Percentiles rank a stretch among this genome's conserved stretches.
phyloP scores from a whole-genome alignment of 2,113 vertebrate genomes.

The Pomatostomus ruficeps region DNA sequence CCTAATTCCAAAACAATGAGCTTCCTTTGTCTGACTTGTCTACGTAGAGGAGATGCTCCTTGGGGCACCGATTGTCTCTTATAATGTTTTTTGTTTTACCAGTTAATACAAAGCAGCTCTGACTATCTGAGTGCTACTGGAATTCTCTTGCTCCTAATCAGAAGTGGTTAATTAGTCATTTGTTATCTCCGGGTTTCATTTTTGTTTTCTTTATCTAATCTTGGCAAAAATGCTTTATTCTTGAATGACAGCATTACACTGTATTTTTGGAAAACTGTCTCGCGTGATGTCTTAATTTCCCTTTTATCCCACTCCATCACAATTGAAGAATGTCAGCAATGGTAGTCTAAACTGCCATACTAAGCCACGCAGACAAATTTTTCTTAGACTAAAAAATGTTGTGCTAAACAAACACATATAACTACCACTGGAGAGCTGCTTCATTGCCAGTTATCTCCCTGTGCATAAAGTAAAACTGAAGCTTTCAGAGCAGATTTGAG shows the following conservation, averaged over 20 bases:
- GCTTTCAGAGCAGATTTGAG: not conserved
- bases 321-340: slow-evolving; percentile 1
- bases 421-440: not conserved
- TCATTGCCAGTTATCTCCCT: not conserved
- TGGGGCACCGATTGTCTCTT: not conserved
- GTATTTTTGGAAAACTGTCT: not conserved
- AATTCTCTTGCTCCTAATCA: not conserved
- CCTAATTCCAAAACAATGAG: slow-evolving; percentile 36
- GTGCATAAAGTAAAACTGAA: not conserved
- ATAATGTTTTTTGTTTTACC: not conserved
- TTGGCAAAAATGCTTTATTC: not conserved
- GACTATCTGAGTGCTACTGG: not conserved
- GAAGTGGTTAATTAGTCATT: not conserved
- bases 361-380: not conserved
- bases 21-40: slow-evolving; percentile 8
- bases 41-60: not conserved
- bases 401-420: not conserved
- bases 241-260: not conserved
- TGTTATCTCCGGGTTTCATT: not conserved
- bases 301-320: not conserved
- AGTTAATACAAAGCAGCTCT: not conserved
- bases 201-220: not conserved
- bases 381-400: not conserved
- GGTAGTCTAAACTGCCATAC: not conserved
- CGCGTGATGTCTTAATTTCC: not conserved